Conservation (phyloP, 1,140 invertebrate genomes). For the Drosophila arawakana region DNA sequence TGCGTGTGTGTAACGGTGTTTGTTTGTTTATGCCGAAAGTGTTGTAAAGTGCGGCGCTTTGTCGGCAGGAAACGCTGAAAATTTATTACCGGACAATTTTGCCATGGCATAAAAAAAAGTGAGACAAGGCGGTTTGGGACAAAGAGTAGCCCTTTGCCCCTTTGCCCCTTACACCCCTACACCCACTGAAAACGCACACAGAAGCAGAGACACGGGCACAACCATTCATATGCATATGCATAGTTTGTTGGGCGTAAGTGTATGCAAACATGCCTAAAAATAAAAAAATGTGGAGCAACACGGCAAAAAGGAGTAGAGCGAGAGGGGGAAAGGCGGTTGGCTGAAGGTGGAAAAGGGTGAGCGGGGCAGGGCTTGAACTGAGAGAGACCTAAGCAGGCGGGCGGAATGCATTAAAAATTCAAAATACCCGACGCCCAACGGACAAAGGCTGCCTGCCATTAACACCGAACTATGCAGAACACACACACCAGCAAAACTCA, state of each 20-base stretch:
- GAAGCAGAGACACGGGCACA: constrained; percentile 15
- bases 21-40: constrained; percentile 82
- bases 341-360: constrained; percentile 3
- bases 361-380: not conserved
- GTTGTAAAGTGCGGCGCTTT: constrained; percentile 82
- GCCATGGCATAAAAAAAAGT: constrained; percentile 67
- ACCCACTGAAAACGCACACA: not conserved
- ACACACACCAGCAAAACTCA: constrained; percentile 28
- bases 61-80: constrained; percentile 82
- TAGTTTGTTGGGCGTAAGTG: constrained; percentile 75
- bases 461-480: constrained; percentile 58
- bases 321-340: not conserved
- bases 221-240: constrained; percentile 73
- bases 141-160: not conserved
- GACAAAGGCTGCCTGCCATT: constrained; percentile 70
- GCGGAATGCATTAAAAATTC: constrained; percentile 75
- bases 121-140: constrained; percentile 18
- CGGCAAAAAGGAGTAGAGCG: constrained; percentile 9
- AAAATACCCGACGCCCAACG: constrained; percentile 74
- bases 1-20: constrained; percentile 39
- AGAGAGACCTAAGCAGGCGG: constrained; percentile 63
- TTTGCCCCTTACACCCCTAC: not conserved
- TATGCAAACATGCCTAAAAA: constrained; percentile 80
- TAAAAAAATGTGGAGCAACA: constrained; percentile 52
- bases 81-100: constrained; percentile 83